These are phyloP conservation scores for Chrysotoxum bicinctum DNA, from an alignment of 2,888 invertebrate species.

Conservation along the genomic window DNA sequence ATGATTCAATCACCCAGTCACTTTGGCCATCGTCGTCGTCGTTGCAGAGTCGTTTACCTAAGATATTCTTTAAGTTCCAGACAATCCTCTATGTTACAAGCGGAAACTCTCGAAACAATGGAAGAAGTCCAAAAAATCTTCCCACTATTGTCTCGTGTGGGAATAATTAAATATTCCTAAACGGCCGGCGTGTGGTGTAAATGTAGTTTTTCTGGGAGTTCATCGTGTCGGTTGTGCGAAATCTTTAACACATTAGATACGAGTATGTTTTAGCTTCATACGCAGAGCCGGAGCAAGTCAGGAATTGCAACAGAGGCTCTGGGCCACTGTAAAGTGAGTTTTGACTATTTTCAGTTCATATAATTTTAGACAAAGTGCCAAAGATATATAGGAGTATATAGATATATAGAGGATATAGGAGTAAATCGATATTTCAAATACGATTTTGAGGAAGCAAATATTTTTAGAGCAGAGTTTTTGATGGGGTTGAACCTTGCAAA, in stretches of 20 bases:
- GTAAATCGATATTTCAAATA: too few relatives aligned
- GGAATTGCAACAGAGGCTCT: not conserved
- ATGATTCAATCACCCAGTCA: slow-evolving; percentile 62
- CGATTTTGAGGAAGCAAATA: too few relatives aligned
- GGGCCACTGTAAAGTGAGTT: too few relatives aligned
- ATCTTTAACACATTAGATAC: slow-evolving; percentile 29
- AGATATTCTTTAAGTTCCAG: slow-evolving; percentile 37
- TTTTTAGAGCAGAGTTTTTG: too few relatives aligned
- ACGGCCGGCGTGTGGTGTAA: slow-evolving; percentile 51
- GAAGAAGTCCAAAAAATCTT: slow-evolving; percentile 46
- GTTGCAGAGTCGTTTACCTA: slow-evolving; percentile 46
- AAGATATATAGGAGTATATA: too few relatives aligned
- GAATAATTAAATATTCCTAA: slow-evolving; percentile 72
- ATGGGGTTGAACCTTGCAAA: too few relatives aligned
- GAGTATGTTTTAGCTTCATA: not conserved
- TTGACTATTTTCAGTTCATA: too few relatives aligned
- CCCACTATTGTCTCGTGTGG: slow-evolving; percentile 70
- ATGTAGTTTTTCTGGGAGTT: slow-evolving; percentile 49
- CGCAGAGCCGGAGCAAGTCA: not conserved
- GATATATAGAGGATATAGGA: too few relatives aligned
- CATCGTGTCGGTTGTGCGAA: slow-evolving; percentile 64
- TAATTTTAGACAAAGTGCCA: too few relatives aligned
- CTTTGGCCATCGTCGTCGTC: slow-evolving; percentile 17
- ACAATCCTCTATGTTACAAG: slow-evolving; percentile 50
- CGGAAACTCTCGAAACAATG: slow-evolving; percentile 64